Evolutionary conservation across 2,888 invertebrate species (phyloP).

Genomic region (Meiosimyza platycephala): DNA sequence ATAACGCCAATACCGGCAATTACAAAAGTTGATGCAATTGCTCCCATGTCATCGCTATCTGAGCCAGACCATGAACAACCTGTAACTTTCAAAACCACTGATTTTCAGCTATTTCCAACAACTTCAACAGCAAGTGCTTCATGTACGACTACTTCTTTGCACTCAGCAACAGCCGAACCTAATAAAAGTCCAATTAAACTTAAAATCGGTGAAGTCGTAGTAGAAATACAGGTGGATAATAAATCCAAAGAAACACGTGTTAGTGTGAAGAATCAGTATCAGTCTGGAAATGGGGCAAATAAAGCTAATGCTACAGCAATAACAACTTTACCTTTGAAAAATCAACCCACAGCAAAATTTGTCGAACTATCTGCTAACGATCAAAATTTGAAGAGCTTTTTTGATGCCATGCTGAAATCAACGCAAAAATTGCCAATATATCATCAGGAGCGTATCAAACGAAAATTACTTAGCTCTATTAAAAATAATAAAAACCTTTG

Average conservation of each 20-base stretch:
- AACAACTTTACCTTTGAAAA: too few species aligned
- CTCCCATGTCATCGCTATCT: too few species aligned
- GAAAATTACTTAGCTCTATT: slow-evolving; percentile 40
- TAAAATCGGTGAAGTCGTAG: slow-evolving; percentile 31
- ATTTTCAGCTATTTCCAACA: neutral
- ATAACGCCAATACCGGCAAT: too few species aligned
- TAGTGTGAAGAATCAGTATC: too few species aligned
- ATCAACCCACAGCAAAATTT: neutral
- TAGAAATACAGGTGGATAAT: slow-evolving; percentile 30
- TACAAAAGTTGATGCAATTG: too few species aligned
- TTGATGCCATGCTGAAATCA: slow-evolving; percentile 46
- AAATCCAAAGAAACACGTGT: neutral
- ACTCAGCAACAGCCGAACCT: too few species aligned
- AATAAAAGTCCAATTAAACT: slow-evolving; percentile 4
- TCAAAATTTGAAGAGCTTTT: slow-evolving; percentile 45
- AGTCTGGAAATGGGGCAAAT: too few species aligned
- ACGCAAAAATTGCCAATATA: slow-evolving; percentile 43
- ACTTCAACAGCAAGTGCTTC: too few species aligned
- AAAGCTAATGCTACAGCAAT: too few species aligned
- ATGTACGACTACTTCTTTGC: too few species aligned
- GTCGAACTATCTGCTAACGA: slow-evolving; percentile 37
- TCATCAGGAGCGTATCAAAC: slow-evolving; percentile 45
- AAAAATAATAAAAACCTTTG: slow-evolving; percentile 1
- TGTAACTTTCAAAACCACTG: neutral
- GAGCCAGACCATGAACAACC: too few species aligned